Conservation (phyloP, 2,888 invertebrate genomes). For the Coelinius sp. region DNA sequence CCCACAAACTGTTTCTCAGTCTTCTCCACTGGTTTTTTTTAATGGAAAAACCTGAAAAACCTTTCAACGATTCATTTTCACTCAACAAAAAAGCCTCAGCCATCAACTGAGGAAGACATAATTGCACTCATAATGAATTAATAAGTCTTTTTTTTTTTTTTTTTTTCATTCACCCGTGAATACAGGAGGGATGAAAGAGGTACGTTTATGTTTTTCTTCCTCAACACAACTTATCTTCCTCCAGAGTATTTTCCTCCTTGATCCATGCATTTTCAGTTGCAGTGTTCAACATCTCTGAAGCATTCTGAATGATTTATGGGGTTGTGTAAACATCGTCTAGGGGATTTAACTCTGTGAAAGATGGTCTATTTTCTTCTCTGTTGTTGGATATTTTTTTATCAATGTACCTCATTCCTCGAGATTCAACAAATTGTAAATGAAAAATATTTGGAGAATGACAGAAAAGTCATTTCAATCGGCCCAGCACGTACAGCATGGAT, state of each 20-base stretch:
- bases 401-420: too few species aligned
- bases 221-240: slow-evolving; percentile 6
- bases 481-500: slow-evolving; percentile 9
- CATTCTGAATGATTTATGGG: slow-evolving; percentile 36
- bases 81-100: not conserved
- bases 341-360: slow-evolving; percentile 5
- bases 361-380: not conserved
- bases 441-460: slow-evolving; percentile 19
- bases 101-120: not conserved
- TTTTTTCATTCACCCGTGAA: slow-evolving; percentile 10
- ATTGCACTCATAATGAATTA: slow-evolving; percentile 1
- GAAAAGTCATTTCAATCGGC: slow-evolving; percentile 1
- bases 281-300: slow-evolving; percentile 23
- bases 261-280: not conserved
- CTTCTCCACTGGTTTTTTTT: not conserved
- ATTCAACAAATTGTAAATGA: not conserved
- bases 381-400: not conserved
- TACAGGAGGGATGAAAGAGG: slow-evolving; percentile 7
- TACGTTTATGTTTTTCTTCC: slow-evolving; percentile 22
- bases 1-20: not conserved
- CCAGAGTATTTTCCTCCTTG: slow-evolving; percentile 2
- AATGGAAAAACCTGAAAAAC: slow-evolving; percentile 19
- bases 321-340: slow-evolving; percentile 33
- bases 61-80: slow-evolving; percentile 17
- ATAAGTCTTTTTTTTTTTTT: too few species aligned